phyloP scores from a whole-genome alignment of 2,797 vertebrate species.

The Spatula clypeata region DNA sequence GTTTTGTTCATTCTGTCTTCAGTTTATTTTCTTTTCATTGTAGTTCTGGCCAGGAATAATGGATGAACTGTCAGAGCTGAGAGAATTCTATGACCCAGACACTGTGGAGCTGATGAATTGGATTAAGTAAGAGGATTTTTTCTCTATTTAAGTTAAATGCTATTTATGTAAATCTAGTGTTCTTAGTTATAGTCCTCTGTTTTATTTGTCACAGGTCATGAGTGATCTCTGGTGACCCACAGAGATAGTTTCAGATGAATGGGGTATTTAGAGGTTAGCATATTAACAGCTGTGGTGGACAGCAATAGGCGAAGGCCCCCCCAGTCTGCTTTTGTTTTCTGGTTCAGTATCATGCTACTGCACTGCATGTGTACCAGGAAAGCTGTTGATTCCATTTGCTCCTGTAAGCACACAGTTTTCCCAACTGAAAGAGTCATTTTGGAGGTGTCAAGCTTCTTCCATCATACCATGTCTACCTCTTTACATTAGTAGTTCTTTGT shows the following conservation, averaged over 20 bases:
- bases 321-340: not conserved
- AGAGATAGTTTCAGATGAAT: not conserved
- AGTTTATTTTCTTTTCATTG: conserved; percentile 71
- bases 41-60: conserved; percentile 96
- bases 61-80: conserved; percentile 94
- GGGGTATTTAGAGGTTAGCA: not conserved
- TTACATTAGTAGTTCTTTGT: not conserved
- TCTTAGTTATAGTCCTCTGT: conserved; percentile 54
- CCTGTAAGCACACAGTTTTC: not conserved
- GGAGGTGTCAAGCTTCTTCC: not conserved
- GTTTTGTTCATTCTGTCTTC: not conserved
- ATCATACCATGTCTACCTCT: not conserved
- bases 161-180: conserved; percentile 62
- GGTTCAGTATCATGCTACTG: not conserved
- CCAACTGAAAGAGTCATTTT: not conserved
- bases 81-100: conserved; percentile 98
- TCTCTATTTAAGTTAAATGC: conserved; percentile 71
- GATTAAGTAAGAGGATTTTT: conserved; percentile 93
- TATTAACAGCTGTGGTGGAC: not conserved
- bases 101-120: conserved; percentile 99
- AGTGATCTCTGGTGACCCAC: conserved; percentile 25
- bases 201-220: conserved; percentile 51
- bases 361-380: not conserved
- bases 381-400: not conserved
- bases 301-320: not conserved